These are phyloP conservation scores for Biston betularia DNA, from an alignment of 2,888 invertebrate genomes.

Conservation along the genomic window DNA sequence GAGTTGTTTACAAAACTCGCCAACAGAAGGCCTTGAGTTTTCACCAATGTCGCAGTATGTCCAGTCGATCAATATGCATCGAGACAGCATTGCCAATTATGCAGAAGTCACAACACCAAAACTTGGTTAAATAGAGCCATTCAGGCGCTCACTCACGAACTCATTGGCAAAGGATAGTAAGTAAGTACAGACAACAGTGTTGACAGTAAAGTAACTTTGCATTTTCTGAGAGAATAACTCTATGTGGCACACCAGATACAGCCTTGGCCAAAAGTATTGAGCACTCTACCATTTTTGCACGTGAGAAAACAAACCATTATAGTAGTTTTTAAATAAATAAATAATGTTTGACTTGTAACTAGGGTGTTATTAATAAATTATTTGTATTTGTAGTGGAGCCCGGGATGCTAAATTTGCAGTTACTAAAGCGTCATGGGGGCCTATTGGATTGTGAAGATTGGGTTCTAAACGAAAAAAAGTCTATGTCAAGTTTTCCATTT, in stretches of 20 bases:
- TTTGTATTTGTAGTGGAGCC: no score
- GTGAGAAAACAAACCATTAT: no score
- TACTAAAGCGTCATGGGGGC: no score
- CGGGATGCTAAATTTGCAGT: no score
- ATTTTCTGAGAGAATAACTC: not conserved
- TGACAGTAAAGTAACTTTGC: conserved; percentile 8
- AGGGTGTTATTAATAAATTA: no score
- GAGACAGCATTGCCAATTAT: conserved; percentile 47
- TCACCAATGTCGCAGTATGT: conserved; percentile 27
- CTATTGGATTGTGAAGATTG: no score
- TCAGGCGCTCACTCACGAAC: conserved; percentile 66
- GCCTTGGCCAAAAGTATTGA: no score
- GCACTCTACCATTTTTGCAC: no score
- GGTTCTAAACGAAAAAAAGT: no score
- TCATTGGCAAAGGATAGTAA: conserved; percentile 51
- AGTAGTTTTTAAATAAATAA: no score
- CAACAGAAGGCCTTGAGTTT: conserved; percentile 21
- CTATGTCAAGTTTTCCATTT: no score
- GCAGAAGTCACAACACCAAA: conserved; percentile 56
- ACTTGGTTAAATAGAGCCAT: conserved; percentile 65
- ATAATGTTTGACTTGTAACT: no score
- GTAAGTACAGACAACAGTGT: conserved; percentile 25
- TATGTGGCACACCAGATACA: not conserved
- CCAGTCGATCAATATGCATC: conserved; percentile 31
- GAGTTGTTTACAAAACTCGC: conserved; percentile 8